A percentile compares a stretch with the other conserved stretches of the same genome.
phyloP scores from a whole-genome alignment of 1,140 invertebrate species.

The Cydia strobilella region DNA sequence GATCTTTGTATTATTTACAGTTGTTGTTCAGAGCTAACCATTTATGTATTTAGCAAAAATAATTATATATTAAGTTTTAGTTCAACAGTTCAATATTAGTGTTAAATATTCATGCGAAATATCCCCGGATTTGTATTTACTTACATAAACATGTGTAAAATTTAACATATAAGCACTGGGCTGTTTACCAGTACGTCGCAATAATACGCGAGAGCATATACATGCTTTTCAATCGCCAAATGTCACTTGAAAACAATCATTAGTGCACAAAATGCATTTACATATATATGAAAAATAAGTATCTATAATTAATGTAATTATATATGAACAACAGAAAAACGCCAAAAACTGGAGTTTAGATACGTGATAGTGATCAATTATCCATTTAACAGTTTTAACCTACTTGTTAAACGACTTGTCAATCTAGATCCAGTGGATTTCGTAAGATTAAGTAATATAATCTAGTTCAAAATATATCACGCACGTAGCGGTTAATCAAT shows the following conservation, averaged over 20 bases:
- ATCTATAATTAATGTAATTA: no score
- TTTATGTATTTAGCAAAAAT: no score
- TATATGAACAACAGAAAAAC: not conserved
- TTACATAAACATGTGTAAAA: no score
- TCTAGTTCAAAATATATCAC: slow-evolving; percentile 18
- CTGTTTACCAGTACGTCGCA: no score
- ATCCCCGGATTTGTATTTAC: no score
- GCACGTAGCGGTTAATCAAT: not conserved
- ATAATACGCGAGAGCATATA: not conserved
- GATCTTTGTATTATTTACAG: not conserved
- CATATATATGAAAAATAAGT: no score
- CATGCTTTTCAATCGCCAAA: not conserved
- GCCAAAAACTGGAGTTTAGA: slow-evolving; percentile 1
- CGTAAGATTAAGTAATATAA: slow-evolving; percentile 13
- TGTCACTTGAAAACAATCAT: not conserved
- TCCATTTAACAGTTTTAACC: not conserved
- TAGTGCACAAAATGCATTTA: not conserved
- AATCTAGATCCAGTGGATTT: slow-evolving; percentile 14
- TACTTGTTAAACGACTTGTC: not conserved
- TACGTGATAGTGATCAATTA: slow-evolving; percentile 2
- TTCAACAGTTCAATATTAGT: no score
- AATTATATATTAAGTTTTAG: no score
- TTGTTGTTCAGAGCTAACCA: not conserved
- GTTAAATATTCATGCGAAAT: no score
- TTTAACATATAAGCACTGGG: no score